phyloP scores from a whole-genome alignment of 1,140 invertebrate genomes.

The Bombus pascuorum region DNA sequence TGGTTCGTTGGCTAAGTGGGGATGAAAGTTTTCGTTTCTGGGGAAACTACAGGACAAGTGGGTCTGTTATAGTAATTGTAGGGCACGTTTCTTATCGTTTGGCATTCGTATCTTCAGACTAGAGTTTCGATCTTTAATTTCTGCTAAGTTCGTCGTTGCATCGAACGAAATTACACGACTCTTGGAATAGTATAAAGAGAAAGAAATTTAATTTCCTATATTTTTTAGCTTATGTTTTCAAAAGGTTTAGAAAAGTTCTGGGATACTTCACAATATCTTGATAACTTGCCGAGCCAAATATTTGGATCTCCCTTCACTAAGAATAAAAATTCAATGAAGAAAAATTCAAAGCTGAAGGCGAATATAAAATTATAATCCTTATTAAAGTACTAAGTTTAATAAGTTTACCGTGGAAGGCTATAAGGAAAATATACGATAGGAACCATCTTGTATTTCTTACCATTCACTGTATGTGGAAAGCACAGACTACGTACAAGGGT shows the following conservation, averaged over 20 bases:
- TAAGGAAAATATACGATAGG: not conserved
- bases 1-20: not conserved
- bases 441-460: not conserved
- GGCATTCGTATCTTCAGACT: not conserved
- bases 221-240: not conserved
- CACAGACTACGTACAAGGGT: not conserved
- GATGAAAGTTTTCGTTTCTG: not conserved
- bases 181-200: not conserved
- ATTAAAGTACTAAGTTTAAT: not conserved
- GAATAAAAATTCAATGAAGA: not conserved
- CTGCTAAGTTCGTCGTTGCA: not conserved
- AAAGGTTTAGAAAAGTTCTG: not conserved
- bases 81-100: constrained; percentile 11
- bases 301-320: not conserved
- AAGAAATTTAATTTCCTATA: not conserved
- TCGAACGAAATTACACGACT: not conserved
- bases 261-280: not conserved
- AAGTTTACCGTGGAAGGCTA: not conserved
- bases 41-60: no score
- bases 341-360: not conserved
- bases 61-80: not conserved
- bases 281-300: not conserved
- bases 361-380: not conserved
- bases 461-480: not conserved
- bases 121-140: not conserved